Conservation (phyloP, 2,113 vertebrate genomes). For the Galemys pyrenaicus region DNA sequence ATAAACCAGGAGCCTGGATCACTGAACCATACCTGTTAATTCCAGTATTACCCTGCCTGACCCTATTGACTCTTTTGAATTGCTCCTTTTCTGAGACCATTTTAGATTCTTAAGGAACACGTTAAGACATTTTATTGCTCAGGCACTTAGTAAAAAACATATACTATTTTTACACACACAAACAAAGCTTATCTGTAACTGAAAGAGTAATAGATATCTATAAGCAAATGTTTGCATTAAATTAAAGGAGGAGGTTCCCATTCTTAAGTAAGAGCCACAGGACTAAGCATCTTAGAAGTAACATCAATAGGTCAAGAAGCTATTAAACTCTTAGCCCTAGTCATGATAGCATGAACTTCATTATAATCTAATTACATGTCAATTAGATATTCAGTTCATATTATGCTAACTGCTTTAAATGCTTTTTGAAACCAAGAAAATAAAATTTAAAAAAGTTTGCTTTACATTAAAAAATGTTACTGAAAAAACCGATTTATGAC, state of each 20-base stretch:
- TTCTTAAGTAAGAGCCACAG: conserved; percentile 4
- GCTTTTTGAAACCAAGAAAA: conserved; percentile 44
- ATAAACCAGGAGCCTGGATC: conserved; percentile 19
- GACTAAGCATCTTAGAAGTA: background rate
- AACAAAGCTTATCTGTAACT: background rate
- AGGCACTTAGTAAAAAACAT: background rate
- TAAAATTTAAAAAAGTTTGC: conserved; percentile 52
- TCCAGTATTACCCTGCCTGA: background rate
- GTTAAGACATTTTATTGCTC: background rate
- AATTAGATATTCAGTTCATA: conserved; percentile 36
- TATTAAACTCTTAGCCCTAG: background rate
- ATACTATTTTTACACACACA: background rate
- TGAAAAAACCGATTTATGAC: background rate
- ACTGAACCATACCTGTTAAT: conserved; percentile 17
- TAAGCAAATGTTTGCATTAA: conserved; percentile 29
- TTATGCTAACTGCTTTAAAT: conserved; percentile 10
- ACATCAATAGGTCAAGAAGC: background rate
- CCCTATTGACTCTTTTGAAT: background rate
- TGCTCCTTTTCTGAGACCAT: background rate
- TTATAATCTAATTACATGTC: conserved; percentile 47
- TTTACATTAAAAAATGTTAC: background rate
- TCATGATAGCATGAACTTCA: conserved; percentile 17
- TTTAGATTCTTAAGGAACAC: background rate
- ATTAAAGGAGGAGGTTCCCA: background rate
- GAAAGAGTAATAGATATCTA: background rate